These are phyloP conservation scores for Cephus pulcher DNA, from an alignment of 2,888 invertebrate genomes.

Conservation along the genomic window DNA sequence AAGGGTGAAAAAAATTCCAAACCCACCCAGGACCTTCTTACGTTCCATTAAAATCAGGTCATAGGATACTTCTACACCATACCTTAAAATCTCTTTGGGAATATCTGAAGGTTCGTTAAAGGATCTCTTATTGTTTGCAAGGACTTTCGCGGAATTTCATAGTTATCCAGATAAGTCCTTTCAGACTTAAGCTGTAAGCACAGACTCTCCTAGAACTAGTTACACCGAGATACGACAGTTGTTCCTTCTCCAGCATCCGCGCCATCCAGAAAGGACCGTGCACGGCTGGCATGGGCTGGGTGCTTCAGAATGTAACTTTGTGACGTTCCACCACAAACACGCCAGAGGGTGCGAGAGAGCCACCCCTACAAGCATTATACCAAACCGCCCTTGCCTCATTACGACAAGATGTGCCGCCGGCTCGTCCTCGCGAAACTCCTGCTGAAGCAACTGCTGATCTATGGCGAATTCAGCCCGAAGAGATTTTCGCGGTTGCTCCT, in stretches of 20 bases:
- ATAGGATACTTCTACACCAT: not conserved
- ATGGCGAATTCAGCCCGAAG: not conserved
- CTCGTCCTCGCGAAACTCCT: constrained; percentile 21
- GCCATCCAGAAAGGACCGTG: constrained; percentile 21
- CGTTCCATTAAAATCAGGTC: not conserved
- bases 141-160: not conserved
- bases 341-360: constrained; percentile 50
- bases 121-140: not conserved
- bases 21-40: not conserved
- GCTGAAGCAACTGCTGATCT: not conserved
- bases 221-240: not conserved
- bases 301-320: constrained; percentile 52
- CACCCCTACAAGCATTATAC: constrained; percentile 58
- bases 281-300: constrained; percentile 22
- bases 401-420: constrained; percentile 60
- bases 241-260: not conserved
- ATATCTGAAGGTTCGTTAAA: no score
- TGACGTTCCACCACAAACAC: constrained; percentile 61
- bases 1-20: not conserved
- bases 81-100: not conserved
- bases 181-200: not conserved
- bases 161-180: not conserved
- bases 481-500: not conserved
- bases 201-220: not conserved
- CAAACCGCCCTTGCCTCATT: constrained; percentile 57